Evolutionary conservation across 2,888 invertebrate genomes (phyloP), one percentile per base, ranked within the genome.

Genomic region (Pinctada fucata): DNA sequence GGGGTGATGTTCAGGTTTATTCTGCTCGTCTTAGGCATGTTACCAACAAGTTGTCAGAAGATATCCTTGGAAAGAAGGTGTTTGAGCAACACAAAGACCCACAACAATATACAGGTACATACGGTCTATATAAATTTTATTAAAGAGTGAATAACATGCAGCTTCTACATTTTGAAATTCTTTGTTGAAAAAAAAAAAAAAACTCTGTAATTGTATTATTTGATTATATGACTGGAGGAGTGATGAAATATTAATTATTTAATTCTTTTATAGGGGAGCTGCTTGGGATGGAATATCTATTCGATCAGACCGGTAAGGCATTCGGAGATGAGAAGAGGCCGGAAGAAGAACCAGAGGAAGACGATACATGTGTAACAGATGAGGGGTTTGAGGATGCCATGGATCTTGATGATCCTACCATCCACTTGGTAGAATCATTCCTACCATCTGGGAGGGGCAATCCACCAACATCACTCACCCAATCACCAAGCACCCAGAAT

Each of bases 201-300:
- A 10, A 45, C 48, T 49, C n/a, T n/a, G n/a, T n/a, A n/a, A n/a
- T n/a, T n/a, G n/a, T n/a, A n/a, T n/a, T n/a, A n/a, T 16, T 10
- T 5, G 16, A 67, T 10, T 6, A 13, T 31, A 6, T 67, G 16
- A 6, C 5, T 67, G 16, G 16, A 67, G 45, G 16, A 6, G 67
- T 67, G 67, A 6, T 67, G 6, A 31, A 31, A 13, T 67, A 48
- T n/a, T n/a, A n/a, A n/a, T n/a, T 48, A 5, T 52, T 10, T 8
- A 8, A 10, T 8, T 52, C 10, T 48, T 74, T 76, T 79, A 47
- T 74, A 83, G 83, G 84, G 1, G 85, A 85, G 64, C 68, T 78
- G 65, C 81, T 83, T 47, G 85, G 84, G 3, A 71, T 85, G 1
- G 83, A 85, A 74, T 85, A 85, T 74, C 74, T 85, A 6, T 84